Conservation (phyloP, 2,797 vertebrate genomes). For the Clarias fuscus region DNA sequence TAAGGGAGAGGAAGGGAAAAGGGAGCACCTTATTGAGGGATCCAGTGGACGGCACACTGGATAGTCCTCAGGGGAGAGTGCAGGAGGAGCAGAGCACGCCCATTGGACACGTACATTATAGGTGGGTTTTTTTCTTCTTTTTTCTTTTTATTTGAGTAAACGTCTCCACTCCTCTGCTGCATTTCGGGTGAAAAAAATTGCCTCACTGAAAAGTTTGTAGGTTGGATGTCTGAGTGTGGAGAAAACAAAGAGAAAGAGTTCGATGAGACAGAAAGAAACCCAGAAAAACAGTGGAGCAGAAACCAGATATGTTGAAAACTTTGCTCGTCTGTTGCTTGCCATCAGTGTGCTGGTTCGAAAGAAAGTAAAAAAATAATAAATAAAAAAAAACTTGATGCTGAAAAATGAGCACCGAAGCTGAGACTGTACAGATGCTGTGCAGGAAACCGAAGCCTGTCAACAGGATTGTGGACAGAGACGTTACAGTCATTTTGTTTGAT, state of each 20-base stretch:
- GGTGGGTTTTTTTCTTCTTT: slow-evolving; percentile 32
- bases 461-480: slow-evolving; percentile 67
- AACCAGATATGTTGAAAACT: slow-evolving; percentile 33
- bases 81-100: slow-evolving; percentile 7
- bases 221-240: slow-evolving; percentile 6
- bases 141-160: slow-evolving; percentile 22
- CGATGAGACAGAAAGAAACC: slow-evolving; percentile 16
- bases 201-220: slow-evolving; percentile 32
- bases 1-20: slow-evolving; percentile 39
- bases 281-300: slow-evolving; percentile 28
- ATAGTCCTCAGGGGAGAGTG: slow-evolving; percentile 18
- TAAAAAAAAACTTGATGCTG: slow-evolving; percentile 43
- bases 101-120: slow-evolving; percentile 31
- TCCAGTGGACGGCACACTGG: slow-evolving; percentile 35
- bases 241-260: background rate
- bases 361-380: slow-evolving; percentile 34
- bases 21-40: slow-evolving; percentile 33
- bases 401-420: slow-evolving; percentile 52
- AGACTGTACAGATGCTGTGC: slow-evolving; percentile 64
- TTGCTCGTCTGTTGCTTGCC: slow-evolving; percentile 20
- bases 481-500: slow-evolving; percentile 73
- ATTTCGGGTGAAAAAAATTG: slow-evolving; percentile 12
- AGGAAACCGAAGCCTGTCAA: slow-evolving; percentile 69
- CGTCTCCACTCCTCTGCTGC: slow-evolving; percentile 7
- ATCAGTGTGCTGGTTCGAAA: slow-evolving; percentile 38